Evolutionary conservation across 2,888 invertebrate genomes (phyloP), one percentile per base, ranked within the genome.

Genomic region (Clitarchus hookeri): DNA sequence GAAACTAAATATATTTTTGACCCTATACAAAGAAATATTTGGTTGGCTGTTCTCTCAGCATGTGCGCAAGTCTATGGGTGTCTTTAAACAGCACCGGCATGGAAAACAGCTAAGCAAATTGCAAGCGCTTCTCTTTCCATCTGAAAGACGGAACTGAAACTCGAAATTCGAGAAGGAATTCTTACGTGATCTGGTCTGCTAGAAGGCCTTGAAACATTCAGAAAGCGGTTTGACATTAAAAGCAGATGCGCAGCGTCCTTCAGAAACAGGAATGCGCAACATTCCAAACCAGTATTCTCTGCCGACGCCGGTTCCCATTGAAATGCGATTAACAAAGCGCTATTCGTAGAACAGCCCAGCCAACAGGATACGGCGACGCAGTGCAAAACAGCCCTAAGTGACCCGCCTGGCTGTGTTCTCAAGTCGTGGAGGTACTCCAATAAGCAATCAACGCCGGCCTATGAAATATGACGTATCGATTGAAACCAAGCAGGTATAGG

Each of bases 191-290:
- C 65, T n/a, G n/a, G 19, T n/a, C 65, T 65, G n/a, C 48, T n/a
- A 23, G 65, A 11, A 16, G 65, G 65, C 65, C 65, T 23, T n/a
- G 65, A 65, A 23, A 65, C n/a, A 1, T 23, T 65, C 65, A 65
- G 65, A 65, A 65, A 23, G 65, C n/a, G 65, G 65, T 23, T n/a
- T 65, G 65, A 23, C 65, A 65, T 65, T 65, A 65, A 16, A 65
- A n/a, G 65, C 65, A 65, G 65, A 65, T 65, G 65, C n/a, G 65
- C 65, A 65, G 65, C 16, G 65, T n/a, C 65, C 65, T 65, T 65
- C 65, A 65, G n/a, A 19, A 0, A 48, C 8, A 6, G 65, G 65
- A 23, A 65, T 65, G 8, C 65, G 8, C 6, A 65, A 65, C 65
- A 65, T 65, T 65, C 65, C 23, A 65, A 65, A 65, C 65, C 65